Percentiles rank a stretch among this genome's conserved stretches.
Conservation (phyloP, 2,888 invertebrate genomes). For the Campaea margaritaria region DNA sequence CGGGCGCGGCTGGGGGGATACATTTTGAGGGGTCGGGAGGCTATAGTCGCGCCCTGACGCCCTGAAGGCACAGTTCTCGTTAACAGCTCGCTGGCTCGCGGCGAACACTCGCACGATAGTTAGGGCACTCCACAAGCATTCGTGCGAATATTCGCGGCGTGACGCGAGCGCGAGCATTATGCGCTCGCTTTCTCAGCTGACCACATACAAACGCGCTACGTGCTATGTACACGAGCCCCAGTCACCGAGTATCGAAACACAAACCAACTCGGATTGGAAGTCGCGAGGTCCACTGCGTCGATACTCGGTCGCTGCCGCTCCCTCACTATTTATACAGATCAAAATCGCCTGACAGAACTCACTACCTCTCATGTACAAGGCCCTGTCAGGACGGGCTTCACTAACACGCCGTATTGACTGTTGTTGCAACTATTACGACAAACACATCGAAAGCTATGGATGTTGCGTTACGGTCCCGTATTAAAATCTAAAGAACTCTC, state of each 20-base stretch:
- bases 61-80: slow-evolving; percentile 77
- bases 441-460: neutral
- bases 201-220: slow-evolving; percentile 40
- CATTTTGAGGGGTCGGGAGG: slow-evolving; percentile 6
- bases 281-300: neutral
- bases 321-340: slow-evolving; percentile 7
- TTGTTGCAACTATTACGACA: neutral
- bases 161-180: slow-evolving; percentile 39
- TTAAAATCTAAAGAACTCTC: slow-evolving; percentile 7
- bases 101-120: slow-evolving; percentile 19
- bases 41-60: slow-evolving; percentile 38
- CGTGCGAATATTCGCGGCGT: slow-evolving; percentile 10
- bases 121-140: slow-evolving; percentile 32
- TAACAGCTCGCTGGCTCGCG: slow-evolving; percentile 27
- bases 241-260: slow-evolving; percentile 4
- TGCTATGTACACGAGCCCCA: slow-evolving; percentile 33
- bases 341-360: neutral
- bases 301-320: slow-evolving; percentile 2
- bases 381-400: too few relatives aligned
- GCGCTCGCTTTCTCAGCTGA: slow-evolving; percentile 44
- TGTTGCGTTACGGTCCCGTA: slow-evolving; percentile 1
- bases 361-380: neutral
- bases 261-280: neutral
- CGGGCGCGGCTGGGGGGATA: slow-evolving; percentile 39
- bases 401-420: neutral